These are phyloP conservation scores for Labeo catla DNA, from an alignment of 2,113 vertebrate genomes.

Conservation along the genomic window DNA sequence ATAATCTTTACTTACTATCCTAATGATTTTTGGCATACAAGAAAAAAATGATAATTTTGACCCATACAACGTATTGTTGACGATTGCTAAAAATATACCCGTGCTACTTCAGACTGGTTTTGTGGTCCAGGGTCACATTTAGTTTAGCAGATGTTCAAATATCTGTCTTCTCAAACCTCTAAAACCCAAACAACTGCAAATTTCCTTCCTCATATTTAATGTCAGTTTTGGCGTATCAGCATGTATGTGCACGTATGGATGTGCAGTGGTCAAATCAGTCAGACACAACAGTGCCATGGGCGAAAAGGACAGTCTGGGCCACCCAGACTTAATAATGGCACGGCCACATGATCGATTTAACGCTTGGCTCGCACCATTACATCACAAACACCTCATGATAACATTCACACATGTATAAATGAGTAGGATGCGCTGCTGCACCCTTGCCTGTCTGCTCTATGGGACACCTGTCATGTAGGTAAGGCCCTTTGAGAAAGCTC, in stretches of 20 bases:
- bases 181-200: neutral
- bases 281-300: neutral
- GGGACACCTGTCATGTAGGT: constrained; percentile 69
- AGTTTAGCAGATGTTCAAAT: no score
- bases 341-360: constrained; percentile 64
- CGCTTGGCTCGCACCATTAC: constrained; percentile 59
- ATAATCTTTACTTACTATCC: no score
- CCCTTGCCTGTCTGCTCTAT: constrained; percentile 34
- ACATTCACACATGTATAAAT: constrained; percentile 20
- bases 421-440: constrained; percentile 40
- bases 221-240: neutral
- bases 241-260: neutral
- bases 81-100: no score
- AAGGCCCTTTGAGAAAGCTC: constrained; percentile 64
- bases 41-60: no score
- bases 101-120: no score
- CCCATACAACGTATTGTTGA: no score
- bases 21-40: no score
- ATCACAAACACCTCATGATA: constrained; percentile 54
- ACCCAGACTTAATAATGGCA: constrained; percentile 57
- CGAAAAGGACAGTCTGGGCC: constrained; percentile 55
- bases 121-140: no score
- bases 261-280: neutral
- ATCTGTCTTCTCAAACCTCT: no score
- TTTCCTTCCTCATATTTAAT: neutral